A percentile compares a stretch with the other conserved stretches of the same genome.
Conservation (phyloP, 2,888 invertebrate genomes). For the Leptarthrus brevirostris region DNA sequence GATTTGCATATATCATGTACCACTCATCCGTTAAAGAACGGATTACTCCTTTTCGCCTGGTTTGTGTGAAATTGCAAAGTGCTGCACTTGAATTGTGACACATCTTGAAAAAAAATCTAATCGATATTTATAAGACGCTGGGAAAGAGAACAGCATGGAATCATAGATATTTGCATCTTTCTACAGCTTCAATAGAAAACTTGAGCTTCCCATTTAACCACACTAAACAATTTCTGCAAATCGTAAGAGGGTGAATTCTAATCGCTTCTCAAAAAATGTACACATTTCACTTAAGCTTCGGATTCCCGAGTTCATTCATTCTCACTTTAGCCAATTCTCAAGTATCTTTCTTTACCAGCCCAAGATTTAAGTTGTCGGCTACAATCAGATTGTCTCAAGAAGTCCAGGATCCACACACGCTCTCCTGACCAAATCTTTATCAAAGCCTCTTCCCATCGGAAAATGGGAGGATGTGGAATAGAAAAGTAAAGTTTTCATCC, state of each 20-base stretch:
- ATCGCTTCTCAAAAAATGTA: too few relatives aligned
- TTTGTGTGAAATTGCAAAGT: constrained; percentile 50
- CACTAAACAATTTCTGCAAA: too few relatives aligned
- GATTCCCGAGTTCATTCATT: neutral
- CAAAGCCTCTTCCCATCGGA: neutral
- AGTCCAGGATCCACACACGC: neutral
- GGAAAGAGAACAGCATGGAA: constrained; percentile 4
- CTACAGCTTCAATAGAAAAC: neutral
- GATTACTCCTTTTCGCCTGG: constrained; percentile 20
- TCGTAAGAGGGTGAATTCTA: too few relatives aligned
- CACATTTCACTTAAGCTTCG: neutral
- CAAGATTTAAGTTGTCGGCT: neutral
- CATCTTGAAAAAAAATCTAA: constrained; percentile 22
- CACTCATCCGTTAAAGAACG: too few relatives aligned
- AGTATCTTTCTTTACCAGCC: neutral
- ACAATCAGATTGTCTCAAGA: constrained; percentile 35
- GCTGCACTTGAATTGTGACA: constrained; percentile 48
- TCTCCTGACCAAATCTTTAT: constrained; percentile 10
- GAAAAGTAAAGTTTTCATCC: constrained; percentile 37
- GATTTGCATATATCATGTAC: constrained; percentile 41
- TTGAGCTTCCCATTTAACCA: constrained; percentile 15
- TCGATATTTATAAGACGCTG: constrained; percentile 7
- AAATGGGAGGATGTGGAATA: neutral
- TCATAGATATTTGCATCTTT: constrained; percentile 26
- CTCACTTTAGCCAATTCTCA: neutral